Base-by-base conservation (phyloP, 1,140 invertebrate genomes). In the Anoplophora glabripennis region DNA sequence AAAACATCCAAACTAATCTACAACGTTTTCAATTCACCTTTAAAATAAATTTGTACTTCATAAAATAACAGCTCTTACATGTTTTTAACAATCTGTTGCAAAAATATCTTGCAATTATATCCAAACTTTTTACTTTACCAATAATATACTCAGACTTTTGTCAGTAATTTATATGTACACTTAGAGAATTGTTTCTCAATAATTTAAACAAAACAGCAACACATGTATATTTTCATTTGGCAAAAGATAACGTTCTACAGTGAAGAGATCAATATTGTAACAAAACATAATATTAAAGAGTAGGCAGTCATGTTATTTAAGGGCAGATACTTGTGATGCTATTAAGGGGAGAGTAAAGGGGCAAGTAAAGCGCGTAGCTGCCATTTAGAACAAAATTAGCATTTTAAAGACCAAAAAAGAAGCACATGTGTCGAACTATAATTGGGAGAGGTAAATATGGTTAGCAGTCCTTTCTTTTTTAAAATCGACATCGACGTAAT, bases 31-130 rank as follows among this genome's bases (percentile, higher is more conserved):
- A 66, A 64, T 61, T 66, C 62, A 64, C 61, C 61, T 66, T 70
- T 66, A 63, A 67, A 68, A 71, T 68, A 68, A 71, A 71, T 72
- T 72, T 72, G 69, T 72, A 72, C 70, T 72, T 70, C 57, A 66
- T 60, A 66, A 67, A 66, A 61, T 66, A 64, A 67, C 65, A 66
- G 57, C 61, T 67, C 65, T 59, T 64, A 48, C 57, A 62, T 60
- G 57, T 59, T 55, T 52, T 59, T 58, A 55, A 55, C 53, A 61
- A 52, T 44, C 33, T 56, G 40, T 63, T 59, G 57, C 64, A 68
- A 66, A 66, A 66, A 61, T 67, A 67, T 57, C 59, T 63, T 61
- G 48, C 56, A 55, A 55, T 57, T 53, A 59, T 59, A 38, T 47
- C 44, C 51, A 67, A 64, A 62, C 65, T 61, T 60, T 68, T 53